Percentiles rank a stretch among this genome's conserved stretches.
Evolutionary conservation across 2,113 vertebrate species (phyloP).

Genomic region (Diphyllodes magnificus): DNA sequence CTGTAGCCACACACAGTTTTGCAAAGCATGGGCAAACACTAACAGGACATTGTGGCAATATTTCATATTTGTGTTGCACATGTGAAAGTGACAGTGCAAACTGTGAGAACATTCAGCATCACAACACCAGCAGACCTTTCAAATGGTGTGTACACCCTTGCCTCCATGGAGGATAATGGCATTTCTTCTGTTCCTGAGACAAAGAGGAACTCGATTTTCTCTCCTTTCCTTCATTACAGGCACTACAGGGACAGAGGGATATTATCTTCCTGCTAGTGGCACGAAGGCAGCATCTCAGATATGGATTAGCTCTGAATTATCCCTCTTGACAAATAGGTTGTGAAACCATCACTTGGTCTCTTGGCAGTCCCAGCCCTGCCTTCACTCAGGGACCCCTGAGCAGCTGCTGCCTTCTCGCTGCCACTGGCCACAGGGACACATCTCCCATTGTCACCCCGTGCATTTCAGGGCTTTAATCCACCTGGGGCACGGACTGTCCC

Average conservation of each 20-base stretch:
- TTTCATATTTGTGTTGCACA: background rate
- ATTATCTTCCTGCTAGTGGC: background rate
- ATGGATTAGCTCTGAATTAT: background rate
- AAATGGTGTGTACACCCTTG: background rate
- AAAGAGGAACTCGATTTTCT: background rate
- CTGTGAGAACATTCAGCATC: background rate
- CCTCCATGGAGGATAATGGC: background rate
- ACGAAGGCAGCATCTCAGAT: background rate
- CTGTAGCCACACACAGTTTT: background rate
- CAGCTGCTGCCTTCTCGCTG: background rate
- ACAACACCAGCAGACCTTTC: background rate
- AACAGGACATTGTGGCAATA: background rate
- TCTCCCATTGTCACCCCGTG: background rate
- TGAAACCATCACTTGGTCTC: background rate
- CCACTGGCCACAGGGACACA: background rate
- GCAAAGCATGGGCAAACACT: background rate
- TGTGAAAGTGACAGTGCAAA: background rate
- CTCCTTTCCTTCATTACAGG: background rate
- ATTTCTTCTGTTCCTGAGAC: background rate
- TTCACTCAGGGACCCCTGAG: background rate
- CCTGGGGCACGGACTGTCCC: background rate
- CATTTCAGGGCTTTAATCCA: background rate
- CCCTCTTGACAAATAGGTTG: background rate
- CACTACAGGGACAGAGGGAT: background rate
- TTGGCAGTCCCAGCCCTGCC: background rate